A percentile compares a stretch with the other conserved stretches of the same genome.
These are phyloP conservation scores for Grammomys dolichurus DNA, from an alignment of 2,113 vertebrate species.

Conservation along the genomic window DNA sequence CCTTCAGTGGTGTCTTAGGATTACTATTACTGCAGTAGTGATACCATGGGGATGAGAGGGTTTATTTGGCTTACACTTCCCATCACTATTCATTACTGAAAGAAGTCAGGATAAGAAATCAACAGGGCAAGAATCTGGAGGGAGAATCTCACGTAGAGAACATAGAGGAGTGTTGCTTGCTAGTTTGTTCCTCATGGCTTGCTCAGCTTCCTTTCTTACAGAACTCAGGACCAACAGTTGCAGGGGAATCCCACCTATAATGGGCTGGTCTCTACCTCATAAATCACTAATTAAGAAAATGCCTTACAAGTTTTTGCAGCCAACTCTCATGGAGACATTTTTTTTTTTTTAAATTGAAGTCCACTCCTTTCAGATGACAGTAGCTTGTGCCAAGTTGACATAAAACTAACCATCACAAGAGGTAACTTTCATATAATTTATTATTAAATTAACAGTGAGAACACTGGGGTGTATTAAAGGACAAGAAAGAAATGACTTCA, in stretches of 20 bases:
- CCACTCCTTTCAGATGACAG: not conserved
- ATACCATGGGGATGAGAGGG: not conserved
- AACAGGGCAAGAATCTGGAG: not conserved
- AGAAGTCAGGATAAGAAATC: not conserved
- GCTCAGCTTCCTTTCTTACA: not conserved
- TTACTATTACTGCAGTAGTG: not conserved
- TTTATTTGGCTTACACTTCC: not conserved
- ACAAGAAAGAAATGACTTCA: not conserved
- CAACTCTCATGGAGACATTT: no score
- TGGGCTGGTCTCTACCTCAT: not conserved
- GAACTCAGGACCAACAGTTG: not conserved
- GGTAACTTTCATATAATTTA: not conserved
- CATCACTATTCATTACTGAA: not conserved
- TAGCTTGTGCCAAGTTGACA: not conserved
- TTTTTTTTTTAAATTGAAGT: not conserved
- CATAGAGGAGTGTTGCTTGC: not conserved
- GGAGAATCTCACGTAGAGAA: not conserved
- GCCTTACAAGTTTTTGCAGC: not conserved
- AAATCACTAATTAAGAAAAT: not conserved
- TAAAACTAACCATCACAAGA: not conserved
- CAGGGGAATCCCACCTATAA: accelerated
- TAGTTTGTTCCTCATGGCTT: not conserved
- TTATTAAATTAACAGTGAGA: constrained; percentile 4
- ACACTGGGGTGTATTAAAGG: not conserved
- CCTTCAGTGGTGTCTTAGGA: not conserved